phyloP scores from a whole-genome alignment of 2,113 vertebrate genomes.

The Pygoscelis adeliae region DNA sequence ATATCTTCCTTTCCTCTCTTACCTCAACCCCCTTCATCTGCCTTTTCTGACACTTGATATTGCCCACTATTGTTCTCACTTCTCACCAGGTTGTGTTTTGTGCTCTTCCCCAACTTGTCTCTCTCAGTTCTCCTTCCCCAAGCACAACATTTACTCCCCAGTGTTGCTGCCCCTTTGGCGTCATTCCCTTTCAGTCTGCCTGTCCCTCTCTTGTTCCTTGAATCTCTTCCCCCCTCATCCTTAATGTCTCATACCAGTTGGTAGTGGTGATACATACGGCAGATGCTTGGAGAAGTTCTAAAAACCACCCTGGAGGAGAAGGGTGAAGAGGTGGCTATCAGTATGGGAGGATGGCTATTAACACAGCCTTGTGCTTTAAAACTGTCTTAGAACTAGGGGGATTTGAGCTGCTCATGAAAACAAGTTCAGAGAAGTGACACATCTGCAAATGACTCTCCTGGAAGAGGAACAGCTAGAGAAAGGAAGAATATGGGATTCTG shows the following conservation, averaged over 20 bases:
- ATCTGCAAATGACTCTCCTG: not conserved
- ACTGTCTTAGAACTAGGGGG: not conserved
- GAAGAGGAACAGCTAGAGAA: not conserved
- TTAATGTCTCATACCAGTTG: not conserved
- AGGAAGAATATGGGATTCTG: not conserved
- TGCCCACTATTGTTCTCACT: not conserved
- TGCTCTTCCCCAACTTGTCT: not conserved
- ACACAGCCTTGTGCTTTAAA: not conserved
- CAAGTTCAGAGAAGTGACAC: not conserved
- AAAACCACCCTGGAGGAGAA: not conserved
- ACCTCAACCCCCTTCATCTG: not conserved
- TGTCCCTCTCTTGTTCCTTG: not conserved
- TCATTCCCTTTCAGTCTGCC: not conserved
- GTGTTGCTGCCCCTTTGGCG: not conserved
- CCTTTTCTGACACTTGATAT: not conserved
- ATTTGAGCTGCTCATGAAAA: not conserved
- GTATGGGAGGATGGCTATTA: not conserved
- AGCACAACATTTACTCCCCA: not conserved
- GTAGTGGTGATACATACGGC: not conserved
- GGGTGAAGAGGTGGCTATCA: not conserved
- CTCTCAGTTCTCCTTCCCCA: not conserved
- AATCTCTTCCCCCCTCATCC: not conserved
- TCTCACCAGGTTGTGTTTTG: not conserved
- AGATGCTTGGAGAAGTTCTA: not conserved
- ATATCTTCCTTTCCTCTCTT: not conserved